Evolutionary conservation across 2,113 vertebrate species (phyloP).

Genomic region (Rattus rattus): DNA sequence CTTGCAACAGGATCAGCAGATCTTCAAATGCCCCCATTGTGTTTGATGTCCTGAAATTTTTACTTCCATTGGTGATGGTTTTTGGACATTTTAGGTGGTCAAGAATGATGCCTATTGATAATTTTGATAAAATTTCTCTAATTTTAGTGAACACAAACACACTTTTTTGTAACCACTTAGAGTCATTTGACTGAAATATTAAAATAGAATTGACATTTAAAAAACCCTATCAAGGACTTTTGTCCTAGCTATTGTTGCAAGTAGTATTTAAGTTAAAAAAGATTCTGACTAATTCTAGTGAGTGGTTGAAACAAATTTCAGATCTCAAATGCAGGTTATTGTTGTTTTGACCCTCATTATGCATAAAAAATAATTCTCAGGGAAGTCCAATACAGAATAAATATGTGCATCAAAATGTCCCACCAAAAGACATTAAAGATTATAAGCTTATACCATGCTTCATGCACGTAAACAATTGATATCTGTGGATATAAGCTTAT

Average conservation of each 20-base stretch:
- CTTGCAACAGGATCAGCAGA: neutral
- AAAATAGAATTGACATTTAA: slow-evolving; percentile 33
- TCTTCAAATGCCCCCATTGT: neutral
- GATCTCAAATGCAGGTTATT: neutral
- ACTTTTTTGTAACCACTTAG: neutral
- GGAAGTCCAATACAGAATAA: slow-evolving; percentile 11
- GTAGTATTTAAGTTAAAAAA: neutral
- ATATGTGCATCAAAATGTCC: neutral
- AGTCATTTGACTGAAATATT: slow-evolving; percentile 44
- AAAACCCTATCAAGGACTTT: neutral
- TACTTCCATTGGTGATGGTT: neutral
- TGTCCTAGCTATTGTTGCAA: slow-evolving; percentile 44
- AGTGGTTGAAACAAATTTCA: slow-evolving; percentile 8
- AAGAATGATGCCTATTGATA: neutral
- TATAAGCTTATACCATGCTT: neutral
- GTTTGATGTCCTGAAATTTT: neutral
- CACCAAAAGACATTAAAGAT: neutral
- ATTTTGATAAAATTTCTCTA: slow-evolving; percentile 27
- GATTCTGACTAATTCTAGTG: neutral
- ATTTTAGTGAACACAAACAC: neutral
- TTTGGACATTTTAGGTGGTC: neutral
- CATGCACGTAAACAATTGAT: neutral
- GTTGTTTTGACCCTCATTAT: neutral
- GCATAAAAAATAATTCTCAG: neutral
- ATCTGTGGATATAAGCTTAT: neutral